These are phyloP conservation scores for Himalopsyche kuldschensis DNA, from an alignment of 2,888 invertebrate species.

Conservation along the genomic window DNA sequence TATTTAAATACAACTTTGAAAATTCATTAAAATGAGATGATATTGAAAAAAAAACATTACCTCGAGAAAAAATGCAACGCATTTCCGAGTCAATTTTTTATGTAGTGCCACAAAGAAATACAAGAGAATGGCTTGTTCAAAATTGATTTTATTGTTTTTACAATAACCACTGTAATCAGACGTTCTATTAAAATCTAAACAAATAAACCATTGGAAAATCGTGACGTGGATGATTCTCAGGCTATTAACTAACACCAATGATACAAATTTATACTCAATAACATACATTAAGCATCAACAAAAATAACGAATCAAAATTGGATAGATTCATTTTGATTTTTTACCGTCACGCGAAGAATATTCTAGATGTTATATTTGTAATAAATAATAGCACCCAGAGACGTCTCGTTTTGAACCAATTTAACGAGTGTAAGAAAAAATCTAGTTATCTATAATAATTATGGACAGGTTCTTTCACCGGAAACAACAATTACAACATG, in stretches of 20 bases:
- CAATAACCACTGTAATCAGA: neutral
- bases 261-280: neutral
- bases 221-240: neutral
- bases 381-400: neutral
- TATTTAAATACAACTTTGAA: too few relatives aligned
- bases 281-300: neutral
- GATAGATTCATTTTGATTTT: neutral
- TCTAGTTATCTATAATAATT: neutral
- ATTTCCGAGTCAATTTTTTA: neutral
- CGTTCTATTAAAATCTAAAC: neutral
- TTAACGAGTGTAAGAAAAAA: neutral
- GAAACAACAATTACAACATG: too few relatives aligned
- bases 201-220: neutral
- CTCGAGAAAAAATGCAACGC: too few relatives aligned
- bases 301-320: neutral
- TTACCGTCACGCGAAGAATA: neutral
- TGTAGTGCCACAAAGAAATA: neutral
- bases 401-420: neutral
- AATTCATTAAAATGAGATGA: too few relatives aligned
- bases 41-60: too few relatives aligned
- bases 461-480: neutral
- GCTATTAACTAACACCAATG: neutral
- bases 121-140: neutral
- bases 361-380: too few relatives aligned
- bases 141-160: neutral